Conservation (phyloP, 2,797 vertebrate genomes). For the Bradypodion ventrale region DNA sequence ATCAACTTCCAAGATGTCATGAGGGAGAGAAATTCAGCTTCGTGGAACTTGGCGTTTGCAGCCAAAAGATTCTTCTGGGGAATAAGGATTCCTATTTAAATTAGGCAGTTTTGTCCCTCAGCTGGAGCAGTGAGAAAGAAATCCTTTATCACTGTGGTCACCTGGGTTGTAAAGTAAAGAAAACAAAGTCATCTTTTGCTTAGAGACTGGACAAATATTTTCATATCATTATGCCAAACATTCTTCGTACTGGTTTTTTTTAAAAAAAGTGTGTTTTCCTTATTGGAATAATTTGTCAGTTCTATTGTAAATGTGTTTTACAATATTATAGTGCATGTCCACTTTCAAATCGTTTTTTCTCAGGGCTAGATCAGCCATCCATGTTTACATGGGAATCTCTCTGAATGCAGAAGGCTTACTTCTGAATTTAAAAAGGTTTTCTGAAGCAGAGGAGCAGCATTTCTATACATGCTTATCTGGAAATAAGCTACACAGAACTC, state of each 20-base stretch:
- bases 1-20: constrained; percentile 63
- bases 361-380: not conserved
- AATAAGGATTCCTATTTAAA: constrained; percentile 74
- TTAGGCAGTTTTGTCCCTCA: constrained; percentile 72
- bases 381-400: not conserved
- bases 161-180: constrained; percentile 64
- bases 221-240: constrained; percentile 51
- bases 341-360: constrained; percentile 61
- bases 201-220: constrained; percentile 63
- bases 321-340: constrained; percentile 68
- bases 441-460: not conserved
- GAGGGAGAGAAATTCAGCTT: constrained; percentile 65
- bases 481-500: not conserved
- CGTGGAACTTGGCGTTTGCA: constrained; percentile 68
- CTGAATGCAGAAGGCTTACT: not conserved
- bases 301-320: constrained; percentile 72
- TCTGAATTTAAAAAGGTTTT: not conserved
- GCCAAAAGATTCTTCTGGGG: constrained; percentile 70
- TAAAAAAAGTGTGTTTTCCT: constrained; percentile 60
- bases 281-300: constrained; percentile 62
- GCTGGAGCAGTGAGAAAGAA: constrained; percentile 61
- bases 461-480: not conserved
- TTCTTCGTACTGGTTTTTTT: constrained; percentile 40
- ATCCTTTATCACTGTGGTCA: constrained; percentile 57
- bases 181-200: constrained; percentile 57